Percentiles rank a stretch among this genome's conserved stretches.
Evolutionary conservation across 2,888 invertebrate species (phyloP).

Genomic region (Amphipoea lucens): DNA sequence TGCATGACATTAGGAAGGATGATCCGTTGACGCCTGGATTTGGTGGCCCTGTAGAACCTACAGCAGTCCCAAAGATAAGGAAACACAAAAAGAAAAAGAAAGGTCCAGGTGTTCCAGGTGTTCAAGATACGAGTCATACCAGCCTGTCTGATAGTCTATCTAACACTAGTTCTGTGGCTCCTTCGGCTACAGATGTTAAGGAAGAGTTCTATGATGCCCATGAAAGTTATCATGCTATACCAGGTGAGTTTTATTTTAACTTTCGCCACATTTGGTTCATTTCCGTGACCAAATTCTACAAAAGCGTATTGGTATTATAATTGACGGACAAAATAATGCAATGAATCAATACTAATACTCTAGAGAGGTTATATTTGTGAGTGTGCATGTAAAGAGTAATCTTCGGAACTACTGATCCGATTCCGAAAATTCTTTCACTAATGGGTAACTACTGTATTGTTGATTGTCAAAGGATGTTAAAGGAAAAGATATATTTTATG

Average conservation of each 20-base stretch:
- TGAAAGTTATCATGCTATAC: conserved; percentile 78
- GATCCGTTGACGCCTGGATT: conserved; percentile 51
- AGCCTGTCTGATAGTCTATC: conserved; percentile 71
- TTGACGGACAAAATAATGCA: background rate
- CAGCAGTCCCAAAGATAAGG: conserved; percentile 56
- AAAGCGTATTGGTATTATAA: background rate
- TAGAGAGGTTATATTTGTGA: background rate
- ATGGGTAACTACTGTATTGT: background rate
- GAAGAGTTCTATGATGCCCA: conserved; percentile 83
- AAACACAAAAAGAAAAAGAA: conserved; percentile 75
- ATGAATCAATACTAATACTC: background rate
- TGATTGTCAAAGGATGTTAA: background rate
- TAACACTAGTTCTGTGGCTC: conserved; percentile 64
- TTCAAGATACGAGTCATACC: conserved; percentile 52
- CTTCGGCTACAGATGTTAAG: conserved; percentile 61
- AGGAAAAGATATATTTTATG: background rate
- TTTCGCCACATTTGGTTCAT: background rate
- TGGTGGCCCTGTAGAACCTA: background rate
- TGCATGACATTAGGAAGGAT: conserved; percentile 77
- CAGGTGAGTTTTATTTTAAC: conserved; percentile 66
- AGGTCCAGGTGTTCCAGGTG: conserved; percentile 3
- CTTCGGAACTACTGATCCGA: background rate
- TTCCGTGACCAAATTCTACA: background rate
- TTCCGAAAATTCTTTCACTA: background rate
- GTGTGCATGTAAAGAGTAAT: background rate